Percentiles rank a stretch among this genome's conserved stretches.
phyloP scores from a whole-genome alignment of 92 coral and sea anemone species.

The Umimayanthus kanabou region DNA sequence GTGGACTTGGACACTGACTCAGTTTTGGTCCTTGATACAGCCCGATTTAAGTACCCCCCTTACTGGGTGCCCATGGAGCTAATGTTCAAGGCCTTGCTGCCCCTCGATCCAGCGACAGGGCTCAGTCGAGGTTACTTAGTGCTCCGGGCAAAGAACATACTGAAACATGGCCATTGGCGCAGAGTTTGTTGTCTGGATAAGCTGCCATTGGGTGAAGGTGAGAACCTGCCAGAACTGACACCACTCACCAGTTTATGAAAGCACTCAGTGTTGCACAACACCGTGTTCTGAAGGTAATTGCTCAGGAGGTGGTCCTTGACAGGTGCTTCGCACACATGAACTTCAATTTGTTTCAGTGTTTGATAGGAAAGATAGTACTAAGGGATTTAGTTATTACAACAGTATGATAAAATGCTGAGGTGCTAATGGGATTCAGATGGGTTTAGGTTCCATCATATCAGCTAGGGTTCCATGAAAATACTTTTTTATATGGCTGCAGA shows the following conservation, averaged over 20 bases:
- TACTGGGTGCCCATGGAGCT: constrained; percentile 83
- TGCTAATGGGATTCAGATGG: no score
- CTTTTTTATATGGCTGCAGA: no score
- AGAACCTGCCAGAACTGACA: constrained; percentile 42
- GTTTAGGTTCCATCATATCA: no score
- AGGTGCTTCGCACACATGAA: not conserved
- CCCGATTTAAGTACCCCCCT: constrained; percentile 92
- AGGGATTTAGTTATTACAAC: no score
- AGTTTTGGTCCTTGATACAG: constrained; percentile 84
- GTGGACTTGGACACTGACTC: constrained; percentile 74
- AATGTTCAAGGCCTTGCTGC: constrained; percentile 77
- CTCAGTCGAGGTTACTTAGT: constrained; percentile 23
- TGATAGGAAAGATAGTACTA: no score
- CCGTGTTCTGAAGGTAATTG: not conserved
- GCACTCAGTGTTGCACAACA: not conserved
- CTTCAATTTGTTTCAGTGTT: not conserved
- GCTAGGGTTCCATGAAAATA: no score
- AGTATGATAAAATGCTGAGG: no score
- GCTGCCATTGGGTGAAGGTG: not conserved
- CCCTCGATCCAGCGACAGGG: constrained; percentile 73
- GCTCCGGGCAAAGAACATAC: constrained; percentile 48
- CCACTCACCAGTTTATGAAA: constrained; percentile 55
- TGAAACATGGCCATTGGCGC: constrained; percentile 20
- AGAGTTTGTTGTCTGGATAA: constrained; percentile 63
- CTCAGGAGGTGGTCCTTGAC: not conserved